Evolutionary conservation across 2,113 vertebrate genomes (phyloP).

Genomic region (Setophaga petechia): DNA sequence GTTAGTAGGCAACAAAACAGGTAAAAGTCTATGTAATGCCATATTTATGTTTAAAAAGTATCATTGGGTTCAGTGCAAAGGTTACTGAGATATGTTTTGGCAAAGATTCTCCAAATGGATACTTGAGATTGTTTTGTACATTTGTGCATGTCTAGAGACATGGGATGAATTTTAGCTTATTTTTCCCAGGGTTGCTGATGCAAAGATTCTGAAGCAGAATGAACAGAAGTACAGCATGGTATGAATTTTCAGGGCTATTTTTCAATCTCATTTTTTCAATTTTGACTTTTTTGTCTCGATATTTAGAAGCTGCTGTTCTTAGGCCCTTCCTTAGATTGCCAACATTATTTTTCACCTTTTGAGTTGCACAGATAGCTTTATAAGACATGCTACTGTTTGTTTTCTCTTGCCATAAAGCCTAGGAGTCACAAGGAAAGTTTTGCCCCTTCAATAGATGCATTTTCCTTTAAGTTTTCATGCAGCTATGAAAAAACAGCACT

Average conservation of each 20-base stretch:
- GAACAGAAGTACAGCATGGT: not conserved
- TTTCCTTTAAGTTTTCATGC: not conserved
- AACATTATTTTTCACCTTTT: not conserved
- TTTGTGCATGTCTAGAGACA: not conserved
- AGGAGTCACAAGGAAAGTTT: not conserved
- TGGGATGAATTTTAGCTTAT: not conserved
- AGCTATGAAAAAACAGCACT: not conserved
- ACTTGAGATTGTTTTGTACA: not conserved
- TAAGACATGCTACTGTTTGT: not conserved
- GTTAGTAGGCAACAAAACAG: not conserved
- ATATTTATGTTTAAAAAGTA: not conserved
- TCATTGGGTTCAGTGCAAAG: not conserved
- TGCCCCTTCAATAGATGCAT: not conserved
- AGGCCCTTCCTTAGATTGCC: not conserved
- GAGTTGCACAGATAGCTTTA: not conserved
- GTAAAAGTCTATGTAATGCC: not conserved
- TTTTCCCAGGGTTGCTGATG: not conserved
- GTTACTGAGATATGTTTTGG: not conserved
- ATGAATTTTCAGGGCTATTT: not conserved
- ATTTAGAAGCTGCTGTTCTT: not conserved
- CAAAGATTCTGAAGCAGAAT: not conserved
- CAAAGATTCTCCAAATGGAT: not conserved
- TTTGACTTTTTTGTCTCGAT: not conserved
- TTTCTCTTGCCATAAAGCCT: not conserved
- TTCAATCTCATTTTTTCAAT: not conserved